A percentile compares a stretch with the other conserved stretches of the same genome.
Evolutionary conservation across 2,113 vertebrate species (phyloP).

Genomic region (Mesocricetus auratus): DNA sequence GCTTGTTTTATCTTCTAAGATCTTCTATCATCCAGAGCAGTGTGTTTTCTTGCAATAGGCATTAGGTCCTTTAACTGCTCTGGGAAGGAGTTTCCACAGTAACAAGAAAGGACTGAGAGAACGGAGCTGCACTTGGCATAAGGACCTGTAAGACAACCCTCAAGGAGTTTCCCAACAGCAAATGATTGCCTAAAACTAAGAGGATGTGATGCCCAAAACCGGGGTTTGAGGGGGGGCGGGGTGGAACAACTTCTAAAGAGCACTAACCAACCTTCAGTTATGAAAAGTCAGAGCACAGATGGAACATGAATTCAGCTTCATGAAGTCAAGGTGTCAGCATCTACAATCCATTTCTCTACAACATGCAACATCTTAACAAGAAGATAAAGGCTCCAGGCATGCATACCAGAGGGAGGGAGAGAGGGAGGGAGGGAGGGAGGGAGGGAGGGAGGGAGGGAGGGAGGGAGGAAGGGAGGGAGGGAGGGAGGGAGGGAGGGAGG

Average conservation of each 20-base stretch:
- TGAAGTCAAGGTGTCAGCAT: constrained; percentile 4
- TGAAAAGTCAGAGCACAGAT: not conserved
- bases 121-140: no score
- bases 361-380: constrained; percentile 35
- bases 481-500: no score
- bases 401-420: not conserved
- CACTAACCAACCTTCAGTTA: not conserved
- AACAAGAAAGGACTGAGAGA: no score
- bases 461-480: no score
- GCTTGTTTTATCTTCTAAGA: no score
- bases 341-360: constrained; percentile 24
- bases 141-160: no score
- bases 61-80: no score
- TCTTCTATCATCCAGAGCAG: no score
- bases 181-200: not conserved
- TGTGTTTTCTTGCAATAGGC: no score
- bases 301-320: not conserved
- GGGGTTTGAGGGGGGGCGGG: not conserved
- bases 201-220: not conserved
- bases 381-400: constrained; percentile 35
- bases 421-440: no score
- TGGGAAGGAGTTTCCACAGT: no score
- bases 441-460: not conserved
- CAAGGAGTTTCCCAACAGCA: no score
- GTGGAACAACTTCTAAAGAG: not conserved